These are phyloP conservation scores for Lophochroa leadbeateri DNA, from an alignment of 2,113 vertebrate species.

Conservation along the genomic window DNA sequence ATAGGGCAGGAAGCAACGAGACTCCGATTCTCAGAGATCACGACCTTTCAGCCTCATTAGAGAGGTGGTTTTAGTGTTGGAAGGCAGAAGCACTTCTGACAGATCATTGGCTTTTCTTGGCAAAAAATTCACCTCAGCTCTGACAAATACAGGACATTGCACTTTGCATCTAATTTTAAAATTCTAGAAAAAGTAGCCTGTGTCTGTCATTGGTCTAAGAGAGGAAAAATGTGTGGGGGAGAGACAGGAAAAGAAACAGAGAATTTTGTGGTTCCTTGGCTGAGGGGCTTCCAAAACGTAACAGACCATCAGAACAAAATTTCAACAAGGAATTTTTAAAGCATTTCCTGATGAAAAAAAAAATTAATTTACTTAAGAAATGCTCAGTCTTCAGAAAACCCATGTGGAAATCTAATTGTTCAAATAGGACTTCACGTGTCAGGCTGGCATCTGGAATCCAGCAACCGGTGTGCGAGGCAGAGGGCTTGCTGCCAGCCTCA, in stretches of 20 bases:
- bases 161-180: constrained; percentile 35
- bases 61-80: neutral
- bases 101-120: neutral
- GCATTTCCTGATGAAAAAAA: neutral
- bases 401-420: neutral
- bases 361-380: neutral
- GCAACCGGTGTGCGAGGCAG: neutral
- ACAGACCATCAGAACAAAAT: neutral
- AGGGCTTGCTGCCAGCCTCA: neutral
- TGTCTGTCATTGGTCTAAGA: neutral
- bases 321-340: neutral
- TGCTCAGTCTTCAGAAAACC: neutral
- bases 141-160: neutral
- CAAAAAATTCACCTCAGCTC: neutral
- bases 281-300: neutral
- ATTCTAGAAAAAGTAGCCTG: constrained; percentile 24
- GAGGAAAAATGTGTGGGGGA: neutral
- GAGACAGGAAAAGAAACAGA: neutral
- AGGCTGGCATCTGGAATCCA: neutral
- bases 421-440: neutral
- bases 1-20: neutral
- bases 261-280: neutral
- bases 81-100: neutral
- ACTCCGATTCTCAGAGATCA: neutral
- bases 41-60: neutral